Evolutionary conservation across 2,113 vertebrate species (phyloP).

Genomic region (Polyodon spathula): DNA sequence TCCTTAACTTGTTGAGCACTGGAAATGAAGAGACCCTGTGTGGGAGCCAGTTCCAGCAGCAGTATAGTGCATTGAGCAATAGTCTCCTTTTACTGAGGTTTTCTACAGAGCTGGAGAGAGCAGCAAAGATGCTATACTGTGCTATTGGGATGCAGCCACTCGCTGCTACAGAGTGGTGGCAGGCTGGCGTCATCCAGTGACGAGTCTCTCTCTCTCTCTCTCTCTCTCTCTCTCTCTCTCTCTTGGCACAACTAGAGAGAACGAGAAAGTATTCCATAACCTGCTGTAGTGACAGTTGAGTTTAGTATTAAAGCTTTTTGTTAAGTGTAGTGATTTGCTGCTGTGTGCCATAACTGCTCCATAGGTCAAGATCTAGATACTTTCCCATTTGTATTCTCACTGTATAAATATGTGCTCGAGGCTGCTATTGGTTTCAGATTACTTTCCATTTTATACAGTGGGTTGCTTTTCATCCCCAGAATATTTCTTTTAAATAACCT

Average conservation of each 20-base stretch:
- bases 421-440: too few relatives aligned
- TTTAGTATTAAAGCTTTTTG: too few relatives aligned
- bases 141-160: conserved; percentile 93
- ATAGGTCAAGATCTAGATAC: too few relatives aligned
- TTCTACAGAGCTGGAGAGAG: conserved; percentile 32
- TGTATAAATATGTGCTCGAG: too few relatives aligned
- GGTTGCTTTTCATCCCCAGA: too few relatives aligned
- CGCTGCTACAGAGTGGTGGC: conserved; percentile 91
- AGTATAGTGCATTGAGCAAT: conserved; percentile 80
- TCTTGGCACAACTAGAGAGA: background rate
- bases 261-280: too few relatives aligned
- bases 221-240: conserved; percentile 23
- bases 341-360: too few relatives aligned
- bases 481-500: too few relatives aligned
- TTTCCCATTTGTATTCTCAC: too few relatives aligned
- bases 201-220: conserved; percentile 52
- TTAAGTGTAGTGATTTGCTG: too few relatives aligned
- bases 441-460: too few relatives aligned
- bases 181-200: conserved; percentile 94
- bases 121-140: conserved; percentile 63
- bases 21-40: conserved; percentile 78
- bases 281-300: too few relatives aligned
- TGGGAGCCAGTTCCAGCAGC: conserved; percentile 69
- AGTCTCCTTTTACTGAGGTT: conserved; percentile 48
- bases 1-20: conserved; percentile 91